Evolutionary conservation across 1,140 invertebrate species (phyloP).

Genomic region (Paraescarpia echinospica): DNA sequence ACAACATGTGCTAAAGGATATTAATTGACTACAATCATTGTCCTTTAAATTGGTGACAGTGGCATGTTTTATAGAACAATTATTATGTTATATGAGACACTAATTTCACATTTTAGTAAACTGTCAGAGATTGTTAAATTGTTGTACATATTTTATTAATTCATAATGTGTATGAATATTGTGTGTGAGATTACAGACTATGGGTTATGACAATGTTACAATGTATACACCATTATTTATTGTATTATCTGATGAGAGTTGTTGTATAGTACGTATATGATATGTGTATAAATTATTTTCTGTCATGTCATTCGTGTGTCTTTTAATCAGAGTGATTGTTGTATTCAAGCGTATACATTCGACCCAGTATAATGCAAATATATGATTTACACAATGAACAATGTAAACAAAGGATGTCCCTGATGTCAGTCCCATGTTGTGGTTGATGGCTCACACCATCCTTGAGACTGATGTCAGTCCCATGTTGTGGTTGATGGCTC

Average conservation of each 20-base stretch:
- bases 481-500: too few species aligned
- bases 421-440: too few species aligned
- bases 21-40: background rate
- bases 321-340: background rate
- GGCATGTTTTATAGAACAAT: background rate
- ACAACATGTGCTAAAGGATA: too few species aligned
- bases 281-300: slow-evolving; percentile 2
- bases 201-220: background rate
- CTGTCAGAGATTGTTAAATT: background rate
- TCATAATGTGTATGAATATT: background rate
- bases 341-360: too few species aligned
- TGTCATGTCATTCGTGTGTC: background rate
- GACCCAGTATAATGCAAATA: too few species aligned
- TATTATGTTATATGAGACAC: background rate
- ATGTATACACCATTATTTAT: background rate
- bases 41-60: background rate
- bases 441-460: too few species aligned
- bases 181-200: background rate
- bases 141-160: background rate
- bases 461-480: too few species aligned
- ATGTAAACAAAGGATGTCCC: too few species aligned
- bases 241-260: background rate
- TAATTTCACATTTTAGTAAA: background rate
- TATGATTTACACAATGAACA: too few species aligned
- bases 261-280: background rate